Conservation (phyloP, 2,888 invertebrate genomes). For the Camponotus fellah region DNA sequence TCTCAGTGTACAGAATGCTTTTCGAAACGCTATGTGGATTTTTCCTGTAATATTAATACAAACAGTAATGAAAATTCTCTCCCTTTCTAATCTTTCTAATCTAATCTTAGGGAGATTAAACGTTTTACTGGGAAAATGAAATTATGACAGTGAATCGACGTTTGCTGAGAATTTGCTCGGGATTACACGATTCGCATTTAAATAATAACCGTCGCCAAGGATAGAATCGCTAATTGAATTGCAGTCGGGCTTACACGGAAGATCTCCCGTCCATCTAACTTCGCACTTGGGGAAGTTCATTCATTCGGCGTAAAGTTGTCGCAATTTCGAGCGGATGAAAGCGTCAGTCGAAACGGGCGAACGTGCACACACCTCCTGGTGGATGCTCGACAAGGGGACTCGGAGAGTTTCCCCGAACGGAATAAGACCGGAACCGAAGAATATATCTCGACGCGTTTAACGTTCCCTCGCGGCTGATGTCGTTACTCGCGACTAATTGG, state of each 20-base stretch:
- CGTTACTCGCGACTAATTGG: constrained; percentile 72
- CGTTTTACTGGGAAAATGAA: constrained; percentile 20
- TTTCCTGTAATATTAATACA: neutral
- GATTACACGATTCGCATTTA: constrained; percentile 49
- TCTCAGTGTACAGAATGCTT: no score
- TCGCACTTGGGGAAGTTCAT: constrained; percentile 50
- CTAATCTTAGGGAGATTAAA: neutral
- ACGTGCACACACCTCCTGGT: constrained; percentile 26
- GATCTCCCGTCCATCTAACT: constrained; percentile 51
- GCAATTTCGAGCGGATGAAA: constrained; percentile 41
- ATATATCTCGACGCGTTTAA: constrained; percentile 54
- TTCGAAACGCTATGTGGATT: neutral
- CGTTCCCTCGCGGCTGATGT: constrained; percentile 63
- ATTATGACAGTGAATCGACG: constrained; percentile 34
- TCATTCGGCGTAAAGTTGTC: constrained; percentile 54
- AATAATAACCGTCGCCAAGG: constrained; percentile 44
- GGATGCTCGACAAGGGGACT: constrained; percentile 12
- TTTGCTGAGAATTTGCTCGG: constrained; percentile 35
- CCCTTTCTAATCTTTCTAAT: neutral
- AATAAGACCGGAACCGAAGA: constrained; percentile 31
- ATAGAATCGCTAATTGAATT: constrained; percentile 55
- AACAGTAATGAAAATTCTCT: neutral
- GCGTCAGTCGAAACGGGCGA: constrained; percentile 32
- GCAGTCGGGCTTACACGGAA: constrained; percentile 32
- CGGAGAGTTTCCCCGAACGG: constrained; percentile 11